These are phyloP conservation scores for Odontocolon sp. DNA, from an alignment of 2,888 invertebrate species.

Conservation along the genomic window DNA sequence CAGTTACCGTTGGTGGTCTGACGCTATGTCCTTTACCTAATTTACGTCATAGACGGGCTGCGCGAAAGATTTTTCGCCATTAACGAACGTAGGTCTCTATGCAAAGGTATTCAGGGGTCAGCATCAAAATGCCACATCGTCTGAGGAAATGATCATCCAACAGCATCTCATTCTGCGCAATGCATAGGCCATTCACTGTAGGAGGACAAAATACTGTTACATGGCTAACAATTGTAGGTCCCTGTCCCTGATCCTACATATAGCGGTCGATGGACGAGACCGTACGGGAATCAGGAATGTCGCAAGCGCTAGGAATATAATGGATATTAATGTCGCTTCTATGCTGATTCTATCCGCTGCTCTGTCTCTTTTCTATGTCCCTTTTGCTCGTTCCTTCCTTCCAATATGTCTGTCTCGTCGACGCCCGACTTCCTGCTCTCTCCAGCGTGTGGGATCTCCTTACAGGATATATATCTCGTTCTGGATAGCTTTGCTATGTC, in stretches of 20 bases:
- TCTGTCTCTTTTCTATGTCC: constrained; percentile 28
- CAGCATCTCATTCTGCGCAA: too few species aligned
- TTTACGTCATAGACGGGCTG: constrained; percentile 52
- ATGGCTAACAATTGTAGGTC: too few species aligned
- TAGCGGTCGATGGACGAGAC: constrained; percentile 51
- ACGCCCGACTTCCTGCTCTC: constrained; percentile 12
- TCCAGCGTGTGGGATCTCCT: background rate
- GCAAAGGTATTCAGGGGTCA: too few species aligned
- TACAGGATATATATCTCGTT: background rate
- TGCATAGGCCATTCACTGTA: too few species aligned
- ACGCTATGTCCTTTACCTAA: too few species aligned
- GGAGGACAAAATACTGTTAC: too few species aligned
- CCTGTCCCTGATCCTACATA: too few species aligned
- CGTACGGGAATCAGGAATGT: constrained; percentile 59
- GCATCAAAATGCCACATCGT: too few species aligned
- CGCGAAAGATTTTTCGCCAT: too few species aligned
- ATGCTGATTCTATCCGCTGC: constrained; percentile 67
- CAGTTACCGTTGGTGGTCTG: constrained; percentile 55
- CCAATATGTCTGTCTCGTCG: constrained; percentile 22
- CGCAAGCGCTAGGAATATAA: constrained; percentile 67
- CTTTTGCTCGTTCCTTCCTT: constrained; percentile 48
- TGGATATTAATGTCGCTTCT: constrained; percentile 74
- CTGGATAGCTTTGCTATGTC: constrained; percentile 1
- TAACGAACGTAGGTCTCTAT: constrained; percentile 11
- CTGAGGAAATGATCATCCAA: too few species aligned